Base-by-base conservation (phyloP, 2,113 vertebrate genomes). In the Peromyscus californicus region DNA sequence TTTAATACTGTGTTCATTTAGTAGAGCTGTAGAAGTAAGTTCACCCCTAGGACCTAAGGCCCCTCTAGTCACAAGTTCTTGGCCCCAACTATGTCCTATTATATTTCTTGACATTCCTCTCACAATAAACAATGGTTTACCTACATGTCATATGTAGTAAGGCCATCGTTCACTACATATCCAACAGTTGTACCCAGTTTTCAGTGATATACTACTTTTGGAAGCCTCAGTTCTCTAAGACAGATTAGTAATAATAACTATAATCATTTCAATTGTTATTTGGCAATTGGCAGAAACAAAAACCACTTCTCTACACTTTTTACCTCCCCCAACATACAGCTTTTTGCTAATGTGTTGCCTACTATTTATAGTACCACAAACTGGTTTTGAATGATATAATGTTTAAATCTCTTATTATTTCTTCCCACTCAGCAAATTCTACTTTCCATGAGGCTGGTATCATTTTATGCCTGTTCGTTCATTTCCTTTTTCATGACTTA, bases 401-500 rank as follows among this genome's bases (percentile, higher is more conserved):
- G 3, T 72, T 65, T 87, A 45, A 39, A 31, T 97, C 26, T 87
- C 87, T 61, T 72, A 3, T 84, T 80, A 76, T 15, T 86, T 15
- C 22, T 29, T 26, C 9, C 36, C 4, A 29, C 42, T 45, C 21
- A 94, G 61, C 42, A 88, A 72, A 87, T 45, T 76, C 17, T 51
- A 2, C 0, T 42, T 95, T 92, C 85, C 17, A 61, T 10, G 26
- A 74, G 54, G 19, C 78, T 79, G 15, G 7, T 85, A 48, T 51
- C 11, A 69, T 89, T 93, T 86, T 93, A 63, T 24, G 16, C 0
- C 13, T 93, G 36, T 36, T 0, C 78, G 94, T 95, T 83, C 17
- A 91, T 90, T 93, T 74, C 22, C 54, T 70, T 95, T 94, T 93
- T 95, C 85, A 74, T 92, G 69, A 90, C 88, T 84, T 85, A 80